Evolutionary conservation across 2,797 vertebrate species (phyloP).

Genomic region (Micrastur ruficollis): DNA sequence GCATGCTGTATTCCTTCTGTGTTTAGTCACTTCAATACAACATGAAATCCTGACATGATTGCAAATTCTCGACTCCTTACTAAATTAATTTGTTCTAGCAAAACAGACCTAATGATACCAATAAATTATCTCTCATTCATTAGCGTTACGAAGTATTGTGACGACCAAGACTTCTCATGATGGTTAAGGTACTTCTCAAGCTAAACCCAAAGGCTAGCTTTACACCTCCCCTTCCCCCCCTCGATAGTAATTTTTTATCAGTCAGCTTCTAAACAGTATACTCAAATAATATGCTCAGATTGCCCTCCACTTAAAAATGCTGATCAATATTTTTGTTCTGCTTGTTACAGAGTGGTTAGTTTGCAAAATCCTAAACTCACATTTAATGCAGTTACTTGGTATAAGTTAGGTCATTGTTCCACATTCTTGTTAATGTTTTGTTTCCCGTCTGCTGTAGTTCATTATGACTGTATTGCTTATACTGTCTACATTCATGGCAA

Average conservation of each 20-base stretch:
- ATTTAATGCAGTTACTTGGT: background rate
- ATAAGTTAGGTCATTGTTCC: background rate
- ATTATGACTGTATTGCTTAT: background rate
- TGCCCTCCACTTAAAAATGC: background rate
- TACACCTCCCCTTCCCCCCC: background rate
- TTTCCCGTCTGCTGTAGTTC: background rate
- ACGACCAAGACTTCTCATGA: background rate
- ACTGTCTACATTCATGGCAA: background rate
- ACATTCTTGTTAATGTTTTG: background rate
- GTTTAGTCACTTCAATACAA: background rate
- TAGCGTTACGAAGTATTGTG: background rate
- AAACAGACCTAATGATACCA: background rate
- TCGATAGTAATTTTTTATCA: background rate
- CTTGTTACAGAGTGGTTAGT: background rate
- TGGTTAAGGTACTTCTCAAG: background rate
- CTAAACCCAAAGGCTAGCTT: background rate
- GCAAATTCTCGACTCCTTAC: background rate
- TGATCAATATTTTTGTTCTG: background rate
- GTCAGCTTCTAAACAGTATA: background rate
- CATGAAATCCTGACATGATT: background rate
- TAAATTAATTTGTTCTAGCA: background rate
- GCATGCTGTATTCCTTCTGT: background rate
- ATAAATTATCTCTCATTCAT: background rate
- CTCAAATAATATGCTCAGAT: background rate
- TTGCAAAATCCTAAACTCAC: background rate